phyloP scores from a whole-genome alignment of 92 coral and sea anemone species.

The Palythoa grandiflora region DNA sequence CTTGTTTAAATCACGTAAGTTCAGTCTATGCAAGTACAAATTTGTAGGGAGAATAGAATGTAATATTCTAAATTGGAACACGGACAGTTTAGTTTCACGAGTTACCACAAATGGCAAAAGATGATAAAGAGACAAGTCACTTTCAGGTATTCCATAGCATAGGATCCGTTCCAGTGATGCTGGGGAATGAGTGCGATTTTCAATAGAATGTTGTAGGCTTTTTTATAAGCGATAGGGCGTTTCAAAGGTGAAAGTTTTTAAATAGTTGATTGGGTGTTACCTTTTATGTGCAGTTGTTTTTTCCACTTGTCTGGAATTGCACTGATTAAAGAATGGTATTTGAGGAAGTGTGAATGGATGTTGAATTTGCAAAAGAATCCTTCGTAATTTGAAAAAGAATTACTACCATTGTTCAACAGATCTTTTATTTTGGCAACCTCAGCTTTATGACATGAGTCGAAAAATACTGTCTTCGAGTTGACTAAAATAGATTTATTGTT shows the following conservation, averaged over 20 bases:
- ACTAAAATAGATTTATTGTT: background rate
- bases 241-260: background rate
- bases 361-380: background rate
- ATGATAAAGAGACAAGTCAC: background rate
- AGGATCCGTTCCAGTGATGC: too few species aligned
- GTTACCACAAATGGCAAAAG: slow-evolving; percentile 40
- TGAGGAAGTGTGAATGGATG: background rate
- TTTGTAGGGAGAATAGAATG: slow-evolving; percentile 29
- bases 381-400: too few species aligned
- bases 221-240: background rate
- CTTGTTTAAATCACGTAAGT: background rate
- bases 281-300: background rate
- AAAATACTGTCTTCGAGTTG: background rate
- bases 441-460: too few species aligned
- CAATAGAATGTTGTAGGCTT: slow-evolving; percentile 8
- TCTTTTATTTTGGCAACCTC: too few species aligned
- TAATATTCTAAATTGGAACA: slow-evolving; percentile 37
- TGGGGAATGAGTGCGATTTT: background rate
- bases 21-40: background rate
- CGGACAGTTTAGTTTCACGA: slow-evolving; percentile 38
- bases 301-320: slow-evolving; percentile 12
- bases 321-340: slow-evolving; percentile 13
- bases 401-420: too few species aligned
- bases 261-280: background rate
- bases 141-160: background rate